Conservation (phyloP, 2,888 invertebrate species). For the Pristionchus entomophagus region DNA sequence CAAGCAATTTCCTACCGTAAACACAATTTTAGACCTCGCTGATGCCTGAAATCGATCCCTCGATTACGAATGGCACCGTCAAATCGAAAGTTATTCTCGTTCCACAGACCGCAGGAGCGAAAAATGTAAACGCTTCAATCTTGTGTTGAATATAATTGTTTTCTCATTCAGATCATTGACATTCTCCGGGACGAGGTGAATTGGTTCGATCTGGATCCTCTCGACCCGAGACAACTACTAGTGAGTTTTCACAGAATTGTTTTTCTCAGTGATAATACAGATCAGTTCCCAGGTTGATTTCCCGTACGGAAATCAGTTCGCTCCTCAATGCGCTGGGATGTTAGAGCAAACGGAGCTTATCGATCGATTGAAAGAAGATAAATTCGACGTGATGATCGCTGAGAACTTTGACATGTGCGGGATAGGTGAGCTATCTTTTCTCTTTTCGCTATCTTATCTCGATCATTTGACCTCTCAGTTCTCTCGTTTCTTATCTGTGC, state of each 20-base stretch:
- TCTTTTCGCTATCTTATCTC: neutral
- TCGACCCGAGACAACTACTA: neutral
- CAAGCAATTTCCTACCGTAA: too few species aligned
- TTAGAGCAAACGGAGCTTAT: neutral
- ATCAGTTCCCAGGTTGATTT: neutral
- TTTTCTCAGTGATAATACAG: neutral
- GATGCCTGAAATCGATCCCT: neutral
- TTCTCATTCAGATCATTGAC: neutral
- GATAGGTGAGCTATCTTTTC: neutral
- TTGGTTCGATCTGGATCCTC: neutral
- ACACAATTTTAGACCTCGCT: constrained; percentile 38
- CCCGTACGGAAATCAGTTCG: neutral
- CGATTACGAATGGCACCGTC: neutral
- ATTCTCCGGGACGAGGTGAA: constrained; percentile 6
- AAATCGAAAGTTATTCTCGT: constrained; percentile 31
- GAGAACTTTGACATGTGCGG: constrained; percentile 47
- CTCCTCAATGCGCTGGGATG: neutral
- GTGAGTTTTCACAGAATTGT: neutral
- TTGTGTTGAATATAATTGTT: neutral
- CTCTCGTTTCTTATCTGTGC: neutral
- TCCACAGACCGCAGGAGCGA: neutral
- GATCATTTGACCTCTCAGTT: neutral
- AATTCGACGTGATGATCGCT: constrained; percentile 35
- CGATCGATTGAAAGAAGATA: neutral
- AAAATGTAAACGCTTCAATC: neutral